These are phyloP conservation scores for Peromyscus melanophrys DNA, from an alignment of 2,797 vertebrate genomes.

Conservation along the genomic window DNA sequence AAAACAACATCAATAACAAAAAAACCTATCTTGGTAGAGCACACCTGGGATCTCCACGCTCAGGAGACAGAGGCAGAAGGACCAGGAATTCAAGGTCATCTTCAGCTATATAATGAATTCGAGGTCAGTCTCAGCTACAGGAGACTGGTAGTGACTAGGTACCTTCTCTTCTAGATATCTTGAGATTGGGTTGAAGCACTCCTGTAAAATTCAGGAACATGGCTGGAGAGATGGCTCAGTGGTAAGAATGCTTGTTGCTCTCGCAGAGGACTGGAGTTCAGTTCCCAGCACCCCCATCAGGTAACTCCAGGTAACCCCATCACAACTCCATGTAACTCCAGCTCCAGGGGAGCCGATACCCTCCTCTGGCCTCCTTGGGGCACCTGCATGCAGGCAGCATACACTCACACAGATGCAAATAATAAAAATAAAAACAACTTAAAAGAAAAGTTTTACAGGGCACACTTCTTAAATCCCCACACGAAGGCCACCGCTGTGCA, in stretches of 20 bases:
- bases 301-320: not conserved
- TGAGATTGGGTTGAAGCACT: not conserved
- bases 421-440: not conserved
- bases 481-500: rapidly evolving
- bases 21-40: not conserved
- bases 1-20: not conserved
- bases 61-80: not conserved
- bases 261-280: not conserved
- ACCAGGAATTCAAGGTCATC: not conserved
- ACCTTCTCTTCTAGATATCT: not conserved
- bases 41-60: not conserved
- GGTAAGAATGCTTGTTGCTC: not conserved
- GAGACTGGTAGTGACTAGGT: not conserved
- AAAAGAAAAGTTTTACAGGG: not conserved
- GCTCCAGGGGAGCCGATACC: not conserved
- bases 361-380: not conserved
- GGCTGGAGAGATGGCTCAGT: not conserved
- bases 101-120: not conserved
- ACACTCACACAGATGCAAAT: not conserved
- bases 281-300: not conserved
- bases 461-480: not conserved
- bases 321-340: not conserved
- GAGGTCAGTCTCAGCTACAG: not conserved
- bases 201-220: not conserved
- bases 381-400: not conserved